These are phyloP conservation scores for Spilogale gracilis DNA, from an alignment of 2,113 vertebrate species.

Conservation along the genomic window DNA sequence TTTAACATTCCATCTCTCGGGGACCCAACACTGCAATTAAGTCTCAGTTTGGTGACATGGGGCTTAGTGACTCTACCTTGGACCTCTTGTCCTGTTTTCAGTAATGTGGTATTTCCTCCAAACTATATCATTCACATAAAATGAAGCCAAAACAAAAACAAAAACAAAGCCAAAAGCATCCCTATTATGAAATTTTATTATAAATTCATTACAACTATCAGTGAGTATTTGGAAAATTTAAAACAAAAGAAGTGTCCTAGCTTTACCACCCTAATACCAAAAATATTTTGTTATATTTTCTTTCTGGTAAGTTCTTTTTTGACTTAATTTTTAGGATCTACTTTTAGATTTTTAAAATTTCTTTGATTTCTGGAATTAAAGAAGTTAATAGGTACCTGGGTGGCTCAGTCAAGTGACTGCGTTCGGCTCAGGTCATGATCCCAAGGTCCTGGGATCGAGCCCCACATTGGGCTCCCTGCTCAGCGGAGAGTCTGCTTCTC, in stretches of 20 bases:
- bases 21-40: neutral
- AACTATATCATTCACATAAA: neutral
- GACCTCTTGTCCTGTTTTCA: neutral
- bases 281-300: neutral
- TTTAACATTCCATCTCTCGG: neutral
- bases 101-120: neutral
- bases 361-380: neutral
- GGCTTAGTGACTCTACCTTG: neutral
- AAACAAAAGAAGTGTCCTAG: neutral
- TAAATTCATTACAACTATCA: neutral
- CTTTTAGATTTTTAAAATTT: neutral
- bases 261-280: neutral
- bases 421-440: too few relatives aligned
- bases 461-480: too few relatives aligned
- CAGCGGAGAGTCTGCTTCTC: too few relatives aligned
- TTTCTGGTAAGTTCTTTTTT: neutral
- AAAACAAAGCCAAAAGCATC: neutral
- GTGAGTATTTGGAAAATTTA: neutral
- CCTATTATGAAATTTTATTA: neutral
- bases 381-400: too few relatives aligned
- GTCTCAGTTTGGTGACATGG: neutral
- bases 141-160: neutral
- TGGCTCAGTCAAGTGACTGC: too few relatives aligned
- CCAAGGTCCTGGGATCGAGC: too few relatives aligned
- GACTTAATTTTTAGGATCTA: neutral